These are phyloP conservation scores for Mythimna loreyi DNA, from an alignment of 2,888 invertebrate species.

Conservation along the genomic window DNA sequence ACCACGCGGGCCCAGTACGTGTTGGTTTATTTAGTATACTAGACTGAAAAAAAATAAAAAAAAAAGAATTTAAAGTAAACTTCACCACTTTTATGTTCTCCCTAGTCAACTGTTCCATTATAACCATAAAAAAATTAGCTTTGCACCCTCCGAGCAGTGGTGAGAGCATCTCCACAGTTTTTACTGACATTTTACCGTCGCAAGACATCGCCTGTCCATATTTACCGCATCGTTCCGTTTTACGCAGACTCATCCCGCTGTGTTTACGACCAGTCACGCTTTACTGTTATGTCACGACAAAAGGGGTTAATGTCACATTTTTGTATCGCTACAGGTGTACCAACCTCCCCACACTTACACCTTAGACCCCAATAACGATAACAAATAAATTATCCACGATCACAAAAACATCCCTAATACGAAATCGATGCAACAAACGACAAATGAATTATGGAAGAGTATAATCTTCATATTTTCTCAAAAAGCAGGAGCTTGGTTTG, in stretches of 20 bases:
- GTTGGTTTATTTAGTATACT: not conserved
- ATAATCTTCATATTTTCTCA: conserved; percentile 73
- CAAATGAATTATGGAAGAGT: conserved; percentile 68
- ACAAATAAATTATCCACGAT: conserved; percentile 51
- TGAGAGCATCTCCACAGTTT: conserved; percentile 76
- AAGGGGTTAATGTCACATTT: conserved; percentile 85
- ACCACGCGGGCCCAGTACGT: too few species aligned
- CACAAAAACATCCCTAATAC: conserved; percentile 59
- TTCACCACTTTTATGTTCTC: conserved; percentile 2
- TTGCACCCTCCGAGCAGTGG: conserved; percentile 66
- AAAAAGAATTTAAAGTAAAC: not conserved
- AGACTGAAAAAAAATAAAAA: not conserved
- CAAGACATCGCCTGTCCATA: conserved; percentile 85
- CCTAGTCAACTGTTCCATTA: conserved; percentile 54
- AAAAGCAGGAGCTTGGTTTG: conserved; percentile 68
- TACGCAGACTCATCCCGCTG: conserved; percentile 80
- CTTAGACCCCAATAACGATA: conserved; percentile 35
- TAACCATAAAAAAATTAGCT: conserved; percentile 79
- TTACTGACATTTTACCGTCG: conserved; percentile 72
- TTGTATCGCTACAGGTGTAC: conserved; percentile 76
- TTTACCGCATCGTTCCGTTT: conserved; percentile 88
- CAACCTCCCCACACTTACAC: conserved; percentile 41
- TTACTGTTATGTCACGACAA: conserved; percentile 84
- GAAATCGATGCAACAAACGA: conserved; percentile 63
- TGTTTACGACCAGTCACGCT: conserved; percentile 85